Evolutionary conservation across 2,113 vertebrate genomes (phyloP), one percentile per base, ranked within the genome.

Genomic region (Pogonocichla stellata): DNA sequence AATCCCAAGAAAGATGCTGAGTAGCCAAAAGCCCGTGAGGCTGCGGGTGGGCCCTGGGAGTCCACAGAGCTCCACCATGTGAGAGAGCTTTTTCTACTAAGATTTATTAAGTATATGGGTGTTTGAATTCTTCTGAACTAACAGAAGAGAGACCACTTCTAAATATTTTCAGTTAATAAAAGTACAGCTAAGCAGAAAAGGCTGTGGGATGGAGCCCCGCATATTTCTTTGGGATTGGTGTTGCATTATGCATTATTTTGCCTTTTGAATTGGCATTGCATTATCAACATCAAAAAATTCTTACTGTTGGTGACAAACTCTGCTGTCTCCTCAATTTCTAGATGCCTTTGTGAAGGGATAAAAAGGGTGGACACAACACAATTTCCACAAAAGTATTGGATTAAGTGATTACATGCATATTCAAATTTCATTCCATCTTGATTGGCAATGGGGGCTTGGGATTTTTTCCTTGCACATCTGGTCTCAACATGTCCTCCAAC

Each of bases 401-500:
- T 97, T 97, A 95, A 90, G 88, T 95, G 95, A 95, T 96, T 93
- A 97, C 78, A 95, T 97, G 88, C 57, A 82, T 96, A 92, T 97
- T 97, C 94, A 97, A 86, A 96, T 94, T 91, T 96, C 94, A 91
- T 94, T 94, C 94, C 89, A 38, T 93, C 95, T 94, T 98, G 90
- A 93, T 86, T 94, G 91, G 96, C 77, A 91, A 56, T 87, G 88
- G 87, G 86, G 66, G 72, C 70, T 96, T 91, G 75, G 92, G 96
- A 74, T 91, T 93, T 95, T 80, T 89, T 38, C 56, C 16, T 92
- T 84, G 67, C 90, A 98, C 99, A 99, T 99, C 99, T 99, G 99
- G 99, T 98, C 97, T 98, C 99, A 99, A 98, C 99, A 99, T 99
- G 99, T 98, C 98, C 96, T 98, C 97, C 73, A 85, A 98, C 98